Conservation (phyloP, 2,888 invertebrate species). For the Dryobotodes eremita region DNA sequence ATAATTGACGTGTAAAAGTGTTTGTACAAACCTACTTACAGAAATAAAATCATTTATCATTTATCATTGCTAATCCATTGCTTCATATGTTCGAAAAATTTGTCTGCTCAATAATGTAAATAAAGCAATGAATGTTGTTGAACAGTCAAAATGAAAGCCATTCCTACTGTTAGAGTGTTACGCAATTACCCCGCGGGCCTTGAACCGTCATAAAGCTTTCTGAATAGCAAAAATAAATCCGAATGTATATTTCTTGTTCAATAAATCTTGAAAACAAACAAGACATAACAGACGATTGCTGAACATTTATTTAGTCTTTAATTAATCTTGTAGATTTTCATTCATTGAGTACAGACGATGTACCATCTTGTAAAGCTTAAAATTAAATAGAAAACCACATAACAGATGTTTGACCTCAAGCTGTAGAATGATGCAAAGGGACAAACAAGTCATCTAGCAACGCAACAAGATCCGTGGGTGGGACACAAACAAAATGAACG, state of each 20-base stretch:
- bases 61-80: too few species aligned
- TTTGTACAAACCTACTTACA: too few species aligned
- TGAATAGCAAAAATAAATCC: neutral
- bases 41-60: too few species aligned
- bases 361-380: constrained; percentile 16
- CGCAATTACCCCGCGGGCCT: neutral
- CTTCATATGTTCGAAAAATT: too few species aligned
- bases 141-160: too few species aligned
- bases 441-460: constrained; percentile 55
- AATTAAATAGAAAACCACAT: constrained; percentile 34
- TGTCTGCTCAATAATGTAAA: too few species aligned
- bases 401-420: constrained; percentile 52
- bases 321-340: neutral
- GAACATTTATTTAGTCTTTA: constrained; percentile 26
- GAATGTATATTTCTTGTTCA: neutral
- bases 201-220: constrained; percentile 25
- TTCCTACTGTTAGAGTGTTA: too few species aligned
- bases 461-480: constrained; percentile 38
- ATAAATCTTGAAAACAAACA: constrained; percentile 11
- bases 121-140: too few species aligned
- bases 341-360: constrained; percentile 4
- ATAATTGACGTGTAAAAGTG: too few species aligned
- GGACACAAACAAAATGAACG: constrained; percentile 41
- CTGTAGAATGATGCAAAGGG: constrained; percentile 56
- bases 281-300: neutral